Percentiles rank a stretch among this genome's conserved stretches.
These are phyloP conservation scores for Plebejus argus DNA, from an alignment of 2,888 invertebrate species.

Conservation along the genomic window DNA sequence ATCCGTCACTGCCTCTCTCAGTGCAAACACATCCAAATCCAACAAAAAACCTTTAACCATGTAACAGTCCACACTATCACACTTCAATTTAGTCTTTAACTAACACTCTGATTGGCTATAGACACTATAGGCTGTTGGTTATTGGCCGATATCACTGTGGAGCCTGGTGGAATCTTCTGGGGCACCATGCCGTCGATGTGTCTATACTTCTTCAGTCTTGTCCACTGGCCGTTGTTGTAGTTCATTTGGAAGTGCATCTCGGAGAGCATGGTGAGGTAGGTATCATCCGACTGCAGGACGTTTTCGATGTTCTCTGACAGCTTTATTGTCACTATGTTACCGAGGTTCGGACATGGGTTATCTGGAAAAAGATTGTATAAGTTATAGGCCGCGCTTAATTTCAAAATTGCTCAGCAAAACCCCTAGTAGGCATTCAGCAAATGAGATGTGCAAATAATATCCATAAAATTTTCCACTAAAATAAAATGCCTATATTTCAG, in stretches of 20 bases:
- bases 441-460: too few species aligned
- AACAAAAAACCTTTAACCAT: background rate
- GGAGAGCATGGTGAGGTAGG: slow-evolving; percentile 88
- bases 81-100: slow-evolving; percentile 48
- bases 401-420: too few species aligned
- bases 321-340: slow-evolving; percentile 97
- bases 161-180: slow-evolving; percentile 70
- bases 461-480: too few species aligned
- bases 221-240: slow-evolving; percentile 99
- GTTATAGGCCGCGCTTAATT: background rate
- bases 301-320: slow-evolving; percentile 95
- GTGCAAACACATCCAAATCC: too few species aligned
- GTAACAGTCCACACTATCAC: slow-evolving; percentile 7
- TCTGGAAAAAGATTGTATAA: slow-evolving; percentile 77
- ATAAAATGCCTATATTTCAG: too few species aligned
- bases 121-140: slow-evolving; percentile 71
- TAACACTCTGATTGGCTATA: slow-evolving; percentile 70
- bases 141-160: slow-evolving; percentile 67
- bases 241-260: slow-evolving; percentile 99
- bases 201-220: slow-evolving; percentile 92
- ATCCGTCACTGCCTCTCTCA: too few species aligned
- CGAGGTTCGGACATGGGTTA: slow-evolving; percentile 98
- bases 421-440: too few species aligned
- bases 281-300: slow-evolving; percentile 91
- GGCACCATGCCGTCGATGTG: slow-evolving; percentile 83